These are phyloP conservation scores for Steatornis caripensis DNA, from an alignment of 2,113 vertebrate species.

Conservation along the genomic window DNA sequence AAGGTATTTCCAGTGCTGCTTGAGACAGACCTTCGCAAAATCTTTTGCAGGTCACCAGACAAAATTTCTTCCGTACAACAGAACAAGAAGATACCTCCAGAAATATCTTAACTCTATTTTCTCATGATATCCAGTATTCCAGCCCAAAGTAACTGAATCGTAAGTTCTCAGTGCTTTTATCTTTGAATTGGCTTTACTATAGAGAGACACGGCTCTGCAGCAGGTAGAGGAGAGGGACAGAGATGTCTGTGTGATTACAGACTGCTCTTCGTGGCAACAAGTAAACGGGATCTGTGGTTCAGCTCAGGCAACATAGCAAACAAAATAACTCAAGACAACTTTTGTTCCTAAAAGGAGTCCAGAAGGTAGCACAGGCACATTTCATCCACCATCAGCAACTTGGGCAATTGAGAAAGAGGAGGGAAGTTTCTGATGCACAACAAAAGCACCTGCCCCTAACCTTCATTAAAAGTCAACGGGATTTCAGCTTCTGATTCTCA, in stretches of 20 bases:
- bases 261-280: not conserved
- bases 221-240: not conserved
- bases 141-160: not conserved
- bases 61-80: not conserved
- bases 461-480: conserved; percentile 34
- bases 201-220: not conserved
- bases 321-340: not conserved
- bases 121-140: not conserved
- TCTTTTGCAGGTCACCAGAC: not conserved
- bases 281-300: not conserved
- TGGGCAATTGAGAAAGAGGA: not conserved
- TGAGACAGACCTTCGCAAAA: not conserved
- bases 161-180: not conserved
- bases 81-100: not conserved
- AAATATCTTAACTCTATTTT: not conserved
- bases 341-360: not conserved
- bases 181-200: not conserved
- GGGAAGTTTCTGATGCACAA: not conserved
- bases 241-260: not conserved
- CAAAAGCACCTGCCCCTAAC: not conserved
- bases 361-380: not conserved
- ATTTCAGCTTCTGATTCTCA: conserved; percentile 10
- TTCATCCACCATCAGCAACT: not conserved
- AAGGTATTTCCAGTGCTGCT: not conserved
- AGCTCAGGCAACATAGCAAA: not conserved